These are phyloP conservation scores for Philopedon plagiatum DNA, from an alignment of 2,888 invertebrate species.

Conservation along the genomic window DNA sequence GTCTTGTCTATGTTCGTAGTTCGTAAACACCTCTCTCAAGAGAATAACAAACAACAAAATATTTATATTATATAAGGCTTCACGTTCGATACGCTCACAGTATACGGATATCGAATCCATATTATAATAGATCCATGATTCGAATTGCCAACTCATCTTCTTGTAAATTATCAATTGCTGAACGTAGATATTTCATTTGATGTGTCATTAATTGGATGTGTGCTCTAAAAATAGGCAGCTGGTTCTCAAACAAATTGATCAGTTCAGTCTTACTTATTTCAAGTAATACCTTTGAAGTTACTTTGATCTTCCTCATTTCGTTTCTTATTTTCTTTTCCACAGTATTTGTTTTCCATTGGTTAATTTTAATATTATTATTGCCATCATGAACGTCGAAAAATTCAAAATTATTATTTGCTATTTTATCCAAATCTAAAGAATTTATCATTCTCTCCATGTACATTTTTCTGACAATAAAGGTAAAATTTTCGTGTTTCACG, in stretches of 20 bases:
- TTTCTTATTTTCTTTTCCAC: not conserved
- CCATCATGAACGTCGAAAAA: not conserved
- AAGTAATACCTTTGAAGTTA: not conserved
- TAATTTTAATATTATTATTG: not conserved
- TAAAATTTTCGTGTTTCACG: slow-evolving; percentile 27
- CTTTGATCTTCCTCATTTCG: not conserved
- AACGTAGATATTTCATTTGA: not conserved
- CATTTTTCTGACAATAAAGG: too few relatives aligned
- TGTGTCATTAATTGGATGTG: not conserved
- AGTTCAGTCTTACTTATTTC: not conserved
- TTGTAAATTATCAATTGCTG: not conserved
- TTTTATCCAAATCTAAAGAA: too few relatives aligned
- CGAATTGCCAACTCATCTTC: slow-evolving; percentile 28
- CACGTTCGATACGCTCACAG: too few relatives aligned
- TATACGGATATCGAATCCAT: too few relatives aligned
- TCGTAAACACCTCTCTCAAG: too few relatives aligned
- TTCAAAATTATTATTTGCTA: not conserved
- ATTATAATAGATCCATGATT: too few relatives aligned
- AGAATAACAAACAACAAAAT: too few relatives aligned
- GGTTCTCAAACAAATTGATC: not conserved
- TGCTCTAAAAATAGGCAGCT: not conserved
- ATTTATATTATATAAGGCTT: too few relatives aligned
- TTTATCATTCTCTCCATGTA: too few relatives aligned
- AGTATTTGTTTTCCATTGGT: slow-evolving; percentile 1
- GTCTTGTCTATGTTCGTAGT: too few relatives aligned